phyloP scores from a whole-genome alignment of 2,888 invertebrate species.

The Autographa gamma region DNA sequence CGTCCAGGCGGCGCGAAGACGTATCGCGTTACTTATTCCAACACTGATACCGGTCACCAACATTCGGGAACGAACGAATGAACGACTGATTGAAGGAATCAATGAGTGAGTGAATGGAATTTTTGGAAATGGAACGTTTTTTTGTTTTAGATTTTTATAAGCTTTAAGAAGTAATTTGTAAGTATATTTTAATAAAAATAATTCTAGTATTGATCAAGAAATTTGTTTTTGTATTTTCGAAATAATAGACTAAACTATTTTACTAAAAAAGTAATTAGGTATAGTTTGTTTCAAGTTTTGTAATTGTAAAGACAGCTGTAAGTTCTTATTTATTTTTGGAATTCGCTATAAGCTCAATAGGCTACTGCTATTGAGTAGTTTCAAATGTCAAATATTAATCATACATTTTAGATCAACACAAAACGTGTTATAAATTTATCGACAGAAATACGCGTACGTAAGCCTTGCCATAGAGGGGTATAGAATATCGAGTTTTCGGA shows the following conservation, averaged over 20 bases:
- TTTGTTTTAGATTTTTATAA: no score
- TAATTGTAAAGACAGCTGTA: no score
- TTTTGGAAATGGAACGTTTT: background rate
- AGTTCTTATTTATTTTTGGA: no score
- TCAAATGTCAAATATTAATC: conserved; percentile 35
- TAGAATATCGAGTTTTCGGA: conserved; percentile 27
- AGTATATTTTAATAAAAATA: no score
- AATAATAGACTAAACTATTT: no score
- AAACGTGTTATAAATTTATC: conserved; percentile 28
- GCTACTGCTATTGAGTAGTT: conserved; percentile 19
- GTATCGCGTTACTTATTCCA: conserved; percentile 60
- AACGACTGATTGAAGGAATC: background rate
- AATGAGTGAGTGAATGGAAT: background rate
- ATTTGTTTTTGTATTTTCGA: no score
- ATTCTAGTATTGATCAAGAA: no score
- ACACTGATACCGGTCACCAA: conserved; percentile 53
- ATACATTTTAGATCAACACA: conserved; percentile 28
- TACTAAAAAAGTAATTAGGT: no score
- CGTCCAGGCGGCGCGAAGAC: conserved; percentile 68
- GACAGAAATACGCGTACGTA: conserved; percentile 11
- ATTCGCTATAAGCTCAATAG: background rate
- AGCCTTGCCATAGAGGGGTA: conserved; percentile 14
- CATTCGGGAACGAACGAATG: conserved; percentile 9
- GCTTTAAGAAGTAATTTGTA: no score
- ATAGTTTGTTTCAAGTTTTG: no score